These are phyloP conservation scores for Capreolus pygargus DNA, from an alignment of 2,113 vertebrate species.

Conservation along the genomic window DNA sequence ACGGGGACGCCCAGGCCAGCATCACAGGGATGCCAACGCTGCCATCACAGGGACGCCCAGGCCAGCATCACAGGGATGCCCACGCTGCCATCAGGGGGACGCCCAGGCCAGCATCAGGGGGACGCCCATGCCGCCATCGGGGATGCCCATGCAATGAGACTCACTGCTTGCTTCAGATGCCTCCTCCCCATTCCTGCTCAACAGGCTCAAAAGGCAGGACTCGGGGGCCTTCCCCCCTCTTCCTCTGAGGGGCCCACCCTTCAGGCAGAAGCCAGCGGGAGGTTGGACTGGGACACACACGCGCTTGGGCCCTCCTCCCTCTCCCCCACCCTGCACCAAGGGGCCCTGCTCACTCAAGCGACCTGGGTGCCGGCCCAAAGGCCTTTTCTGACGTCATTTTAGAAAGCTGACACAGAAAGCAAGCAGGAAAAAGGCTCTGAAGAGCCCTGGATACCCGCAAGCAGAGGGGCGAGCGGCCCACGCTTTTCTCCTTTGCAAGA, in stretches of 20 bases:
- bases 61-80: too few relatives aligned
- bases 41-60: too few relatives aligned
- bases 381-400: background rate
- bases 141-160: accelerated
- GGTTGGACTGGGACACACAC: background rate
- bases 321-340: accelerated
- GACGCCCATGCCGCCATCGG: too few relatives aligned
- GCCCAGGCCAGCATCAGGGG: too few relatives aligned
- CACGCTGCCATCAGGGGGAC: accelerated
- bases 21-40: too few relatives aligned
- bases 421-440: background rate
- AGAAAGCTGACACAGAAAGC: background rate
- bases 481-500: background rate
- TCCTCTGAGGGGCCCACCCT: accelerated
- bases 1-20: too few relatives aligned
- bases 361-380: background rate
- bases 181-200: accelerated
- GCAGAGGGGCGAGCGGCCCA: accelerated
- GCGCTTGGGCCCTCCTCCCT: accelerated
- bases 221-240: accelerated
- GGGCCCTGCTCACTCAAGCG: background rate
- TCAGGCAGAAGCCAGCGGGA: background rate
- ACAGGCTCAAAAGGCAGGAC: background rate
- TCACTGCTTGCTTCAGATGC: accelerated
- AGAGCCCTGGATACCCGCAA: accelerated